Evolutionary conservation across 1,140 invertebrate species (phyloP), one percentile per base, ranked within the genome.

Genomic region (Temnothorax longispinosus): DNA sequence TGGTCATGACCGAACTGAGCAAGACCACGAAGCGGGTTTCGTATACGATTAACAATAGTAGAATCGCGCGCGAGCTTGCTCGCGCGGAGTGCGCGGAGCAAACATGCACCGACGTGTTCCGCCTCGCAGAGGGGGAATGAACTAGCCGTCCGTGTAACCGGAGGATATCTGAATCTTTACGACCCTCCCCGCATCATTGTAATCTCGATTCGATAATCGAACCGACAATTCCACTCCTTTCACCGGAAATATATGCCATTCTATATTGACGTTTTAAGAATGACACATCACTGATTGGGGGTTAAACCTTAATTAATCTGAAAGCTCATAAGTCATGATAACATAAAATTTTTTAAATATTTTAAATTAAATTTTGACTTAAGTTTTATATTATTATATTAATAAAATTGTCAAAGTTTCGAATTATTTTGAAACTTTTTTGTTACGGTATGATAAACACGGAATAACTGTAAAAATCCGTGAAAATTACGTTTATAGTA

Each of bases 101-200:
- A 72, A 88, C 86, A 7, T 90, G 81, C 41, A 75, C 44, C 6
- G 35, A 90, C 89, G 15, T 80, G 89, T 86, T 87, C 77, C 44
- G 32, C 44, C 75, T 56, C 27, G 6, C n/a, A 41, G 58, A 3
- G 38, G 56, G 58, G 67, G 13, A 64, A 21, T 6, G 32, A 21
- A 27, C 38, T 6, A 54, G 65, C 21, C 54, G 56, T 21, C 13
- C 15, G 65, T 4, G 21, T 35, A 78, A 56, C 78, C 21, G 18
- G 35, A 52, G 54, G 35, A 72, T 62, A 75, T n/a, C 67, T 27
- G 44, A 50, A 60, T 62, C 27, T 41, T 41, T 38, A 35, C 7
- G 27, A 80, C 3, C 2, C 27, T 32, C 18, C 62, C 5, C 0
- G 1, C 54, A 5, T 11, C 44, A 32, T 50, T 21, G 10, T 38